Evolutionary conservation across 2,797 vertebrate species (phyloP), one percentile per base, ranked within the genome.

Genomic region (Geotrypetes seraphini): DNA sequence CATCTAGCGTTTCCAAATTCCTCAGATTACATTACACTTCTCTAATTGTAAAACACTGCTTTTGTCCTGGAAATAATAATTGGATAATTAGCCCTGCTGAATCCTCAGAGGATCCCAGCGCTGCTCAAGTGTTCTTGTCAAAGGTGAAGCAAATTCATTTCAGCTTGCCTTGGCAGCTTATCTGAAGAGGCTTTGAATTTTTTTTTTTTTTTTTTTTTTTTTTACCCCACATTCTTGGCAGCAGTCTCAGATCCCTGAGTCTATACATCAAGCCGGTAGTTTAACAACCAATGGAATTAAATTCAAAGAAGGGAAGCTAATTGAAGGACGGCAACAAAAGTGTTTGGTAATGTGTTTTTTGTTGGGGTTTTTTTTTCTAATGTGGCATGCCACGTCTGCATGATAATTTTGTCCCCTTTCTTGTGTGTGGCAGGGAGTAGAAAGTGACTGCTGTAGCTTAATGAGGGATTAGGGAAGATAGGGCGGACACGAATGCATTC

Each of bases 241-340:
- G 60, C 63, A 57, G 68, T 28, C 66, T 69, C 55, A 51, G 59
- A 75, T 78, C 73, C 75, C 75, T 57, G 64, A 73, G 64, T 78
- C 72, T 64, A 69, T 73, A 71, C 66, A 71, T 75, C 75, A 78
- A 72, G 66, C 73, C 64, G 43, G 70, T 69, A 75, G 71, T 79
- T 79, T 67, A 77, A 77, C 79, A 78, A 75, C 68, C 78, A 79
- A 77, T 71, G 70, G 76, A 78, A 79, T 82, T 79, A 73, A 72
- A 78, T 73, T 78, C 76, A 79, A 79, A 81, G 79, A 75, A 75
- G 69, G 60, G 63, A 74, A 76, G 75, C 75, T 78, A 78, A 79
- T 75, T 79, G 77, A 79, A 78, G 75, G 75, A 78, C 72, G 70
- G 72, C 60, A 66, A 73, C 70, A 69, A 73, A 77, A 72, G 65